Evolutionary conservation across 2,888 invertebrate species (phyloP).

Genomic region (Pherbina coryleti): DNA sequence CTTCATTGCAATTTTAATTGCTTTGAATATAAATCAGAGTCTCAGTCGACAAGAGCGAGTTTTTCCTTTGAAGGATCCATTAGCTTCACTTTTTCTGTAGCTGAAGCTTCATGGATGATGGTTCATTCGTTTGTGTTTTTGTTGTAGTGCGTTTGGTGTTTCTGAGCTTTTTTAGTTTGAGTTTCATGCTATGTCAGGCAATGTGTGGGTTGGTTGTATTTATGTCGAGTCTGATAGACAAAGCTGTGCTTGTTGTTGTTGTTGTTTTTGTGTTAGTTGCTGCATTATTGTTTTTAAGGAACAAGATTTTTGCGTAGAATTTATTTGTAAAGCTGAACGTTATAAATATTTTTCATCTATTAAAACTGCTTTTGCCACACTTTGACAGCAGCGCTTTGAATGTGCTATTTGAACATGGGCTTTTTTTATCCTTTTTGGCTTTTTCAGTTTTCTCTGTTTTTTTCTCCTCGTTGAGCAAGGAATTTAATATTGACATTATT

Average conservation of each 20-base stretch:
- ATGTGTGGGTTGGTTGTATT: constrained; percentile 1
- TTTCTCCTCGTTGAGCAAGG: neutral
- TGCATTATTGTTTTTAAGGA: too few relatives aligned
- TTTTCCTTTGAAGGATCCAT: neutral
- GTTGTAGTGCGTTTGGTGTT: constrained; percentile 5
- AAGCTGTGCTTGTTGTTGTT: neutral
- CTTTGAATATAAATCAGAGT: neutral
- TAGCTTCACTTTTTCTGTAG: neutral
- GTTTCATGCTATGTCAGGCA: neutral
- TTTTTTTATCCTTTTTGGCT: neutral
- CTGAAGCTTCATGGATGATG: neutral
- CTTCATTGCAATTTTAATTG: neutral
- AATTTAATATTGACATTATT: constrained; percentile 17
- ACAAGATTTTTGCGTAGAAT: neutral
- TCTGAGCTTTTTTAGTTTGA: neutral
- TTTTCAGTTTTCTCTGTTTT: neutral
- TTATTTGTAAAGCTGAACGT: constrained; percentile 7
- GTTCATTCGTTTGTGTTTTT: neutral
- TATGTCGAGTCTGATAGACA: neutral
- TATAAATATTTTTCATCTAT: neutral
- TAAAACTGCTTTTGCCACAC: neutral
- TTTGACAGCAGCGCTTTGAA: neutral
- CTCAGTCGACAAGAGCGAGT: neutral
- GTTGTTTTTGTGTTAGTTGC: neutral
- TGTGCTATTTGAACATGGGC: neutral